Percentiles rank a stretch among this genome's conserved stretches.
Evolutionary conservation across 2,888 invertebrate genomes (phyloP).

Genomic region (Diarsia dahlii): DNA sequence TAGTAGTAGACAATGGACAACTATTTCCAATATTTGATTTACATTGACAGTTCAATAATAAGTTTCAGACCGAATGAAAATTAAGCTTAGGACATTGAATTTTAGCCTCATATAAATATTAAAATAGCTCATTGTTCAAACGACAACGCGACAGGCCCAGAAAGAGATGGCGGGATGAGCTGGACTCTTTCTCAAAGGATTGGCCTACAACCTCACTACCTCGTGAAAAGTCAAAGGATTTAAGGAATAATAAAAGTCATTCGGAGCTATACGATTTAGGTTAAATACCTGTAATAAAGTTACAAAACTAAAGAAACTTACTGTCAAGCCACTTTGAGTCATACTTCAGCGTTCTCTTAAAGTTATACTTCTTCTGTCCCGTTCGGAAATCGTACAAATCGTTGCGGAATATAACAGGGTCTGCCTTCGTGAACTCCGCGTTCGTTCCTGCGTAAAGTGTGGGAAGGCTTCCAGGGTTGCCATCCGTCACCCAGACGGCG

Average conservation of each 20-base stretch:
- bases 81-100: conserved; percentile 10
- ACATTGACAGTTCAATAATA: conserved; percentile 35
- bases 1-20: conserved; percentile 41
- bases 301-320: conserved; percentile 79
- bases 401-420: conserved; percentile 93
- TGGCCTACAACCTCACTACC: too few relatives aligned
- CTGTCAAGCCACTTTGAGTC: conserved; percentile 94
- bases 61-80: neutral
- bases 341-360: conserved; percentile 93
- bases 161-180: too few relatives aligned
- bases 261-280: neutral
- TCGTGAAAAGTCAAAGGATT: too few relatives aligned
- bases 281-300: neutral
- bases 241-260: too few relatives aligned
- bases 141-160: too few relatives aligned
- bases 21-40: conserved; percentile 50
- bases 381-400: conserved; percentile 92
- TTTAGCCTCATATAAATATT: neutral
- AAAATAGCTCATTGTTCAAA: too few relatives aligned
- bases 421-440: conserved; percentile 93
- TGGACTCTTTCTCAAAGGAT: too few relatives aligned
- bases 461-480: conserved; percentile 92
- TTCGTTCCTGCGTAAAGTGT: conserved; percentile 94
- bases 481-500: conserved; percentile 93
- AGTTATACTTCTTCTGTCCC: conserved; percentile 91